A percentile compares a stretch with the other conserved stretches of the same genome.
Evolutionary conservation across 2,113 vertebrate species (phyloP).

Genomic region (Chinchilla lanigera): DNA sequence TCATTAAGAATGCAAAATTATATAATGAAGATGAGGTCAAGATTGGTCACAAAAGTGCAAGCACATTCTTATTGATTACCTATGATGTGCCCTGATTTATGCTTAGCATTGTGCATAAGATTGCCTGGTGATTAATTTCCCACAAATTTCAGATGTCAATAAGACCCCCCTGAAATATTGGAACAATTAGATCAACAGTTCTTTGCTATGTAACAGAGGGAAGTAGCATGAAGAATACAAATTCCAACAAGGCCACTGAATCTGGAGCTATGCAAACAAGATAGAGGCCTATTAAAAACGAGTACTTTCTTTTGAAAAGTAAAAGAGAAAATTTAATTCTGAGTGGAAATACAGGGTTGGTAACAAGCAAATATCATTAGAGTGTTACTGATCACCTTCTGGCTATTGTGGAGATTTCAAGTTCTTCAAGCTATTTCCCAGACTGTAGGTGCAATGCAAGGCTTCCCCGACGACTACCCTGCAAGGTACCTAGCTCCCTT

Average conservation of each 20-base stretch:
- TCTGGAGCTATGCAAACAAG: background rate
- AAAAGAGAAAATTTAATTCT: background rate
- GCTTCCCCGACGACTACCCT: background rate
- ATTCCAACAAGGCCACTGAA: background rate
- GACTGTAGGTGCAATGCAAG: background rate
- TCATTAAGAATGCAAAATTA: slow-evolving; percentile 67
- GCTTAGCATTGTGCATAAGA: background rate
- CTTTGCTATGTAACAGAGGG: slow-evolving; percentile 4
- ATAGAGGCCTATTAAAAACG: background rate
- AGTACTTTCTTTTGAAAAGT: background rate
- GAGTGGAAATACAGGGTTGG: background rate
- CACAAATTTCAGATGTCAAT: slow-evolving; percentile 51
- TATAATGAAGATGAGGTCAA: slow-evolving; percentile 70
- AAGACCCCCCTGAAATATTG: background rate
- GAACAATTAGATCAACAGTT: background rate
- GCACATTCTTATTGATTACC: slow-evolving; percentile 55
- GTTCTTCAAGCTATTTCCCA: background rate
- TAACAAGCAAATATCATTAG: background rate
- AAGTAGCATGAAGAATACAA: background rate
- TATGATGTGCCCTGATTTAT: slow-evolving; percentile 47
- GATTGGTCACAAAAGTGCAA: slow-evolving; percentile 31
- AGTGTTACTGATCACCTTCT: background rate
- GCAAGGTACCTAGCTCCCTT: background rate
- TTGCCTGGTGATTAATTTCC: background rate
- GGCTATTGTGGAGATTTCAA: background rate